Base-by-base conservation (phyloP, 2,113 vertebrate species). In the Pungitius pungitius region DNA sequence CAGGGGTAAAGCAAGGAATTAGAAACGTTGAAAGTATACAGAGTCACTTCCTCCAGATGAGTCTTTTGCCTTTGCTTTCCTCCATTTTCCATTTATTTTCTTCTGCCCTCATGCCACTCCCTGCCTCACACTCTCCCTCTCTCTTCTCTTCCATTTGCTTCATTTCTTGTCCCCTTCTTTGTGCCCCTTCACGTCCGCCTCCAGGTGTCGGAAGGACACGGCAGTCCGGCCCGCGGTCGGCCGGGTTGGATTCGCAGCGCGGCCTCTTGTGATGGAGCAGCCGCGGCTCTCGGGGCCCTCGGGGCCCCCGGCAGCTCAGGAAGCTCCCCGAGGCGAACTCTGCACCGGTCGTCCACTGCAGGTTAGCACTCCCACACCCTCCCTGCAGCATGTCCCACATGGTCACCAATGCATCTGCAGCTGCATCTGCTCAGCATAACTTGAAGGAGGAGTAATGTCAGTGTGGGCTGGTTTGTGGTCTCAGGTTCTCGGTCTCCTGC, bases 161-260 rank as follows among this genome's bases (percentile, higher is more conserved):
- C 3, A 60, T 77, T 17, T 22, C 13, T 43, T 12, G 22, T 8
- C 37, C 11, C 37, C 22, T 64, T 22, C 37, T 60, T 52, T 43
- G 30, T 69, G 8, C 64, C 12, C 18, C 13, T 55, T 35, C 37
- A 1, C 8, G 2, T 79, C 20, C 52, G 76, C 82, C 90, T 89
- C 88, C 90, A 96, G 95, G 92, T 85, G 33, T 87, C 87, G 84
- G 85, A 95, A 87, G 92, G 88, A 84, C 82, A 84, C 68, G 84
- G 82, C 91, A 95, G 94, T 84, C 93, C 93, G 68, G 90, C 85
- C 66, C 92, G 93, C 83, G 91, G 94, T 91, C 88, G 92, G 82
- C 92, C 93, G 86, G 71, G 93, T 87, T 90, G 92, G 59, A 81
- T 92, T 88, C 81, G 90, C 87, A 2, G 89, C 63, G 58, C 30